These are phyloP conservation scores for Rhinoderma darwinii DNA, from an alignment of 2,113 vertebrate genomes.

Conservation along the genomic window DNA sequence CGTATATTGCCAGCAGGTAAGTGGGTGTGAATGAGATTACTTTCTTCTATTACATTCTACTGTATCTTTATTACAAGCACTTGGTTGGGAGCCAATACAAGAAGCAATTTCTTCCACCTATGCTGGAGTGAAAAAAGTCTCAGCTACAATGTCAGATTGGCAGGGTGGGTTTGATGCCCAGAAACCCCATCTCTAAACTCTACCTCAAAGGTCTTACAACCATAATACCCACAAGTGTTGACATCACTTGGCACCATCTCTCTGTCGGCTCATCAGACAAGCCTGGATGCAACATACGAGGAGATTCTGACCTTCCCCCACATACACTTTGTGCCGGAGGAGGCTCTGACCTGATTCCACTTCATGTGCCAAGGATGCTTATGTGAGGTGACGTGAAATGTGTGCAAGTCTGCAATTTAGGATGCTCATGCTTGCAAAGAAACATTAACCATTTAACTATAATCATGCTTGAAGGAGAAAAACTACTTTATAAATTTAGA, in stretches of 20 bases:
- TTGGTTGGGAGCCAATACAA: not conserved
- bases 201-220: not conserved
- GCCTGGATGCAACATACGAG: not conserved
- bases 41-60: not conserved
- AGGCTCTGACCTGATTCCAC: slow-evolving; percentile 51
- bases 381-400: slow-evolving; percentile 47
- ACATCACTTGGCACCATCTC: slow-evolving; percentile 13
- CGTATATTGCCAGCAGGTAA: not conserved
- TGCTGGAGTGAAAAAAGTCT: slow-evolving; percentile 34
- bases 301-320: slow-evolving; percentile 6
- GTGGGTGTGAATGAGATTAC: not conserved
- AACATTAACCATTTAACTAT: slow-evolving; percentile 14
- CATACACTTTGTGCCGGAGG: not conserved
- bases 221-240: not conserved
- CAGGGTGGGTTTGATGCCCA: too few relatives aligned
- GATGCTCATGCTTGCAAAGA: slow-evolving; percentile 38
- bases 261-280: slow-evolving; percentile 16
- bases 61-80: not conserved
- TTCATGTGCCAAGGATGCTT: slow-evolving; percentile 15
- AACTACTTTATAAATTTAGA: not conserved
- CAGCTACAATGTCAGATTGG: not conserved
- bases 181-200: not conserved
- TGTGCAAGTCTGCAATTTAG: slow-evolving; percentile 44
- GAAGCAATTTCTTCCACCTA: not conserved
- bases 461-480: not conserved